phyloP scores from a whole-genome alignment of 1,140 invertebrate species.

The Trichonephila clavipes region DNA sequence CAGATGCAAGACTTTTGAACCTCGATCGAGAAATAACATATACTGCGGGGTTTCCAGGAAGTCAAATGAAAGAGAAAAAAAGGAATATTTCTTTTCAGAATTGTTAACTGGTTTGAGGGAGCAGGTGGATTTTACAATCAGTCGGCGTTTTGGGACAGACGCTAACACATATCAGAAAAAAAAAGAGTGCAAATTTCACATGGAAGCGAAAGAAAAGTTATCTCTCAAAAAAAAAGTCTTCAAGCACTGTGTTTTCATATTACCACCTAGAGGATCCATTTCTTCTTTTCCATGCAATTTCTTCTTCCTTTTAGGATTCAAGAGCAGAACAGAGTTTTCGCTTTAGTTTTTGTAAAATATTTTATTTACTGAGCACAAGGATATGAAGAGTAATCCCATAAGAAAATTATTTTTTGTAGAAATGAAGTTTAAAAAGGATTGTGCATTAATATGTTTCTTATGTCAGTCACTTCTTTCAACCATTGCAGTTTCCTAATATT shows the following conservation, averaged over 20 bases:
- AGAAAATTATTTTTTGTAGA: too few relatives aligned
- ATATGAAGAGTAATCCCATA: too few relatives aligned
- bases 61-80: neutral
- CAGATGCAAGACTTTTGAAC: constrained; percentile 40
- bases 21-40: constrained; percentile 2
- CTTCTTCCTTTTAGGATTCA: too few relatives aligned
- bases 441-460: too few relatives aligned
- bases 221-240: neutral
- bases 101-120: neutral
- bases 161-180: neutral
- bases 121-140: constrained; percentile 11
- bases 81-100: too few relatives aligned
- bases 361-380: too few relatives aligned
- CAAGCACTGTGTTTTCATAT: neutral
- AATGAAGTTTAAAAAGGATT: too few relatives aligned
- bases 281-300: neutral
- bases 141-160: neutral
- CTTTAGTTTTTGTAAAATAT: too few relatives aligned
- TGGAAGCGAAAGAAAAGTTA: neutral
- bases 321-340: too few relatives aligned
- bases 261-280: neutral
- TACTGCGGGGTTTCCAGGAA: neutral
- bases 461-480: too few relatives aligned
- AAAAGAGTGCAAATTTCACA: neutral
- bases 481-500: too few relatives aligned